A percentile compares a stretch with the other conserved stretches of the same genome.
Evolutionary conservation across 2,113 vertebrate genomes (phyloP).

Genomic region (Phodopus roborovskii): DNA sequence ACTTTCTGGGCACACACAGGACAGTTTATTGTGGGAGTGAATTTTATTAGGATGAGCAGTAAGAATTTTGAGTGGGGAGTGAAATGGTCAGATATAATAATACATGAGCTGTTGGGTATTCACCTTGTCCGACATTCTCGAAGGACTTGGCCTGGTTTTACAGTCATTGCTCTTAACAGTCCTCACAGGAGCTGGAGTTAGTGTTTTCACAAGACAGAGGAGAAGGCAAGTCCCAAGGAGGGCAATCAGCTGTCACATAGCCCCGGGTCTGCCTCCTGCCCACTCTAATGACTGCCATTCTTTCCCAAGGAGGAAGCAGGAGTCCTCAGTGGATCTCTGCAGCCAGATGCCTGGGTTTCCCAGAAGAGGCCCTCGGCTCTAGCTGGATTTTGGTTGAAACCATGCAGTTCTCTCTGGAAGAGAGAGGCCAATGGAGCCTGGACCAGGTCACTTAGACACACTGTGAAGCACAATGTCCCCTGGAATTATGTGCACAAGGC

Average conservation of each 20-base stretch:
- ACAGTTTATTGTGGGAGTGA: too few species aligned
- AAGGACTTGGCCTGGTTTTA: neutral
- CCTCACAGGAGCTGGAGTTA: neutral
- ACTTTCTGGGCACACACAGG: too few species aligned
- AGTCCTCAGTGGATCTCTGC: neutral
- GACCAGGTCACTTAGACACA: neutral
- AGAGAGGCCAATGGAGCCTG: neutral
- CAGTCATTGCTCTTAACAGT: neutral
- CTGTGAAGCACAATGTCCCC: conserved; percentile 34
- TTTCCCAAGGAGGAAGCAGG: neutral
- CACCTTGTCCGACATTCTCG: neutral
- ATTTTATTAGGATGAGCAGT: neutral
- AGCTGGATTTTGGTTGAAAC: neutral
- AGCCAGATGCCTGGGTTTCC: neutral
- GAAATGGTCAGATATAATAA: neutral
- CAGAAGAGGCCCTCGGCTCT: neutral
- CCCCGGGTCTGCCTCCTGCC: neutral
- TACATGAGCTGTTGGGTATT: too few species aligned
- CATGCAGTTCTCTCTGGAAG: fast-evolving
- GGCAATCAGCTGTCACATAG: too few species aligned
- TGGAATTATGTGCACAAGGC: neutral
- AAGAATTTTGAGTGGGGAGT: neutral
- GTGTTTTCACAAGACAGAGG: neutral
- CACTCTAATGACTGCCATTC: neutral
- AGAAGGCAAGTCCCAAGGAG: neutral